Base-by-base conservation (phyloP, 1,140 invertebrate genomes). In the Leptinotarsa lineolata region DNA sequence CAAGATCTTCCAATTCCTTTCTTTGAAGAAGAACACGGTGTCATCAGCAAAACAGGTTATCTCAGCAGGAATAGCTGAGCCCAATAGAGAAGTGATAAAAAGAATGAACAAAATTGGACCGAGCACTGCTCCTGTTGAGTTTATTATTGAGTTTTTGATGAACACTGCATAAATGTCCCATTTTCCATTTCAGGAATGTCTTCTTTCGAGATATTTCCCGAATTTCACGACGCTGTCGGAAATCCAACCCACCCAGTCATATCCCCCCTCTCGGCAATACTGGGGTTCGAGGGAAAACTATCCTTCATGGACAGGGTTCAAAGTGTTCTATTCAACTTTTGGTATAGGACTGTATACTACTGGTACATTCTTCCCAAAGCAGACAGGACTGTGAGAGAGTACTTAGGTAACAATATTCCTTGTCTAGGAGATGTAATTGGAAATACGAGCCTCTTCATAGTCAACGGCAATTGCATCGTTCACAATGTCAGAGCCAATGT, bases 391-490 rank as follows among this genome's bases (percentile, higher is more conserved):
- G 66, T 83, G 0, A 83, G 75, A 74, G 79, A 83, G 70, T 69
- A 83, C 77, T 86, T 87, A 76, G 86, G 84, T 4, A 44, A 78
- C 2, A 73, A 83, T 64, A 74, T 81, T n/a, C 86, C 87, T 0
- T 73, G 81, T 44, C 74, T 88, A 4, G 78, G 81, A 3, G 85
- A 88, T 48, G 73, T 89, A 8, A 79, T 82, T 30, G 81, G 81
- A 46, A 86, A 87, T 79, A 30, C 63, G 86, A 85, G 85, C 67
- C 76, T 91, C 76, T 67, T 89, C 15, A 84, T 91, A 65, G 72
- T 85, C 0, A 88, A 88, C 77, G 80, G 77, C n/a, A 84, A 88
- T 81, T 83, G 84, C 4, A 80, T 83, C 30, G 80, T 86, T 69
- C 79, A 84, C 63, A 82, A 83, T 46, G 82, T 84, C 60, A 81